A percentile compares a stretch with the other conserved stretches of the same genome.
Evolutionary conservation across 2,888 invertebrate genomes (phyloP).

Genomic region (Enoplolaimus lenunculus): DNA sequence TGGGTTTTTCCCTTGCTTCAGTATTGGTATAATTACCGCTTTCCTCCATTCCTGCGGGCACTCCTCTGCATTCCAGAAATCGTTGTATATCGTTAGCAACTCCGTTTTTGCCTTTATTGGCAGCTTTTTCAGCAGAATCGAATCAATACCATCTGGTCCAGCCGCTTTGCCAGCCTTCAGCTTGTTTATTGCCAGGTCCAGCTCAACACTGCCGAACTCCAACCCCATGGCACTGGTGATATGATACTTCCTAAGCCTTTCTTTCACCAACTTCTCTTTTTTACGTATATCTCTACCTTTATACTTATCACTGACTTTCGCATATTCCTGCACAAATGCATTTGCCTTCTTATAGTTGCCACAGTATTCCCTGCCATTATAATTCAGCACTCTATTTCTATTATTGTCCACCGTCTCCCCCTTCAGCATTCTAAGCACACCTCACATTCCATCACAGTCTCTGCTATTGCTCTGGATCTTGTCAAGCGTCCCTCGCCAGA

Average conservation of each 20-base stretch:
- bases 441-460: too few relatives aligned
- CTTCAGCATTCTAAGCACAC: too few relatives aligned
- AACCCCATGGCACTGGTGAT: background rate
- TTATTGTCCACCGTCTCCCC: too few relatives aligned
- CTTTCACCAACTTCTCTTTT: background rate
- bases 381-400: too few relatives aligned
- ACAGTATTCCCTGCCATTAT: too few relatives aligned
- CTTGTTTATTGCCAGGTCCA: conserved; percentile 9
- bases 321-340: conserved; percentile 7
- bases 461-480: too few relatives aligned
- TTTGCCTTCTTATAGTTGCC: conserved; percentile 2
- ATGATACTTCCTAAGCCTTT: background rate
- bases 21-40: conserved; percentile 8
- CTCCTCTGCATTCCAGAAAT: conserved; percentile 1
- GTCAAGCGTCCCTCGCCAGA: too few relatives aligned
- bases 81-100: background rate
- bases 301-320: background rate
- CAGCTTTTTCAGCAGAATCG: background rate
- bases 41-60: conserved; percentile 5
- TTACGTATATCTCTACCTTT: background rate
- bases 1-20: background rate
- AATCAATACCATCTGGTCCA: conserved; percentile 5
- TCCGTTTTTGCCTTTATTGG: background rate
- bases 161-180: conserved; percentile 1
- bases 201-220: background rate